Evolutionary conservation across 2,113 vertebrate species (phyloP).

Genomic region (Anguilla rostrata): DNA sequence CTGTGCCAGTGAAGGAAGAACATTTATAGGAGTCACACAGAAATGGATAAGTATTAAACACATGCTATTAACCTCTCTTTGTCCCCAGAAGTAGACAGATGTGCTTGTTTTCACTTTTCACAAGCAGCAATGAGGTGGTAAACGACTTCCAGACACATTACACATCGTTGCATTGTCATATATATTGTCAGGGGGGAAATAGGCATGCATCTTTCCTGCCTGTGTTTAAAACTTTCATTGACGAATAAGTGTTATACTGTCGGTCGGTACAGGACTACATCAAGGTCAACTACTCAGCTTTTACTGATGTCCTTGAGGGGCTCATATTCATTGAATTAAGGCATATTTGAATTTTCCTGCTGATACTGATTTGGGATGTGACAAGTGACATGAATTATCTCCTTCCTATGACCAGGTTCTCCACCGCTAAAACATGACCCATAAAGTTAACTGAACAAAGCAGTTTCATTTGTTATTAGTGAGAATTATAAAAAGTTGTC

Average conservation of each 20-base stretch:
- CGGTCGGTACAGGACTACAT: neutral
- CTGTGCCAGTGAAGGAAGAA: constrained; percentile 15
- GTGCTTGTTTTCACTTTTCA: neutral
- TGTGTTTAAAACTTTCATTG: neutral
- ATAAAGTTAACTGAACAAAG: neutral
- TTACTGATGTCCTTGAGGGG: neutral
- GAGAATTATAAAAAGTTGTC: constrained; percentile 62
- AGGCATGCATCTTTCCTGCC: neutral
- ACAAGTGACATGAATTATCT: neutral
- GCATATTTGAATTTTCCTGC: neutral
- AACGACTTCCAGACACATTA: constrained; percentile 1
- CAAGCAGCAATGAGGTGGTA: neutral
- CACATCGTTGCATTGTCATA: neutral
- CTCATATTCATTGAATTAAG: neutral
- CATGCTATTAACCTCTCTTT: constrained; percentile 19
- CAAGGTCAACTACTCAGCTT: neutral
- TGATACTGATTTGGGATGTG: neutral
- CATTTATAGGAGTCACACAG: constrained; percentile 26
- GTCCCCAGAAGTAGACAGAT: neutral
- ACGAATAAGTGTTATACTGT: neutral
- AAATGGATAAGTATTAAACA: constrained; percentile 35
- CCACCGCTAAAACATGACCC: neutral
- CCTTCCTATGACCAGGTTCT: neutral
- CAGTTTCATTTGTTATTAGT: constrained; percentile 41
- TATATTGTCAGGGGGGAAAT: neutral